Evolutionary conservation across 1,140 invertebrate species (phyloP).

Genomic region (Scylla paramamosain): DNA sequence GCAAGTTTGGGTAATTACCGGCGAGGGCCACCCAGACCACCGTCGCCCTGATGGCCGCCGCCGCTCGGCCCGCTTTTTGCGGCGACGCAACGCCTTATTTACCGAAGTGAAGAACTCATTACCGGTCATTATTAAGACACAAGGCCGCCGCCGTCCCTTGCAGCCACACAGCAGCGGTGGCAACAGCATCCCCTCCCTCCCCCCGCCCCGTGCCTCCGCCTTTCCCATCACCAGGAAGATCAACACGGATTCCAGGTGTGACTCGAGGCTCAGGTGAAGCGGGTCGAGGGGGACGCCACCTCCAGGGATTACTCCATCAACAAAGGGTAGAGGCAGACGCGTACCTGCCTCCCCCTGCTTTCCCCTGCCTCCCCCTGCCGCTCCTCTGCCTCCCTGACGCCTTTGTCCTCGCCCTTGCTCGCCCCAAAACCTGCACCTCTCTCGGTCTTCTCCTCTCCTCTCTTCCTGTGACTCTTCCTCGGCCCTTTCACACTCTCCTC

Average conservation of each 20-base stretch:
- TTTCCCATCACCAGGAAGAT: not conserved
- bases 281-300: not conserved
- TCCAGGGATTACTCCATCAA: not conserved
- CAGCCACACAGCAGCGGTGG: not conserved
- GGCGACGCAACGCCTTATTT: slow-evolving; percentile 31
- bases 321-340: not conserved
- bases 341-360: not conserved
- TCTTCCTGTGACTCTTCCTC: not conserved
- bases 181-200: not conserved
- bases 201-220: not conserved
- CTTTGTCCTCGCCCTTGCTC: not conserved
- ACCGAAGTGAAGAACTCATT: slow-evolving; percentile 17
- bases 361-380: not conserved
- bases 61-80: slow-evolving; percentile 28
- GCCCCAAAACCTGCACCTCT: not conserved
- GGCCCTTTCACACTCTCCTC: not conserved
- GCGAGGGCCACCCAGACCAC: slow-evolving; percentile 7
- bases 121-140: slow-evolving; percentile 49
- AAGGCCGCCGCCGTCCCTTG: not conserved
- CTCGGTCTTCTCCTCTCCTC: not conserved
- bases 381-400: not conserved
- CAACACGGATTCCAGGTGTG: not conserved
- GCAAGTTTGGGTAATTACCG: not conserved
- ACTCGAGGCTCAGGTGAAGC: not conserved
- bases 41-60: slow-evolving; percentile 6